These are phyloP conservation scores for Syngnathus floridae DNA, from an alignment of 2,113 vertebrate species.

Conservation along the genomic window DNA sequence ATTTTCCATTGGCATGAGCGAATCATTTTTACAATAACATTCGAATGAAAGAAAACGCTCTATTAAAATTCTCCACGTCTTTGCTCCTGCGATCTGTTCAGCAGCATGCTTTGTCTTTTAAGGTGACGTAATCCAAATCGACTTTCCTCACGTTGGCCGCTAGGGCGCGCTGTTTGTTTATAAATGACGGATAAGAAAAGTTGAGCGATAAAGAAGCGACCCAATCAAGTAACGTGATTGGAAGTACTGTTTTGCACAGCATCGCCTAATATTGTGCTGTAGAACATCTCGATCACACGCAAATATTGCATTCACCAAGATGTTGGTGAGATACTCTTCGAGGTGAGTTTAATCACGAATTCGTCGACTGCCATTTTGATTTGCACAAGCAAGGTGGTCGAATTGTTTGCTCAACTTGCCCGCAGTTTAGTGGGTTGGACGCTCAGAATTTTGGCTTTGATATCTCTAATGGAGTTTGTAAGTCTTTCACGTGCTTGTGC, in stretches of 20 bases:
- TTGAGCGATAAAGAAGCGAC: background rate
- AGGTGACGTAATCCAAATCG: constrained; percentile 47
- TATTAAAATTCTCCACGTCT: background rate
- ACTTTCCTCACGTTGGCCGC: constrained; percentile 23
- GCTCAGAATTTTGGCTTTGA: background rate
- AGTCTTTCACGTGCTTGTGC: too few relatives aligned
- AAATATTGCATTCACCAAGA: background rate
- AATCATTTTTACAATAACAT: background rate
- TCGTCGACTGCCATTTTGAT: background rate
- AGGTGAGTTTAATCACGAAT: background rate
- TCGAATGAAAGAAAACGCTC: background rate
- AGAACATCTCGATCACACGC: background rate
- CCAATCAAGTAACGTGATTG: background rate
- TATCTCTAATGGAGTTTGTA: background rate
- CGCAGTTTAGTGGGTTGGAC: background rate
- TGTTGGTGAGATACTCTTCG: background rate
- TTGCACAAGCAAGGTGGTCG: background rate
- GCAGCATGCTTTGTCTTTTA: background rate
- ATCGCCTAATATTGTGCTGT: background rate
- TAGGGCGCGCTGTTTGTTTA: constrained; percentile 44
- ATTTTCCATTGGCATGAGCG: background rate
- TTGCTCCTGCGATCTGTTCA: constrained; percentile 6
- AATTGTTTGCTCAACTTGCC: background rate
- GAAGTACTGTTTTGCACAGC: background rate
- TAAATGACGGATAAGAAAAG: constrained; percentile 12